Evolutionary conservation across 2,797 vertebrate genomes (phyloP), one percentile per base, ranked within the genome.

Genomic region (Esox lucius): DNA sequence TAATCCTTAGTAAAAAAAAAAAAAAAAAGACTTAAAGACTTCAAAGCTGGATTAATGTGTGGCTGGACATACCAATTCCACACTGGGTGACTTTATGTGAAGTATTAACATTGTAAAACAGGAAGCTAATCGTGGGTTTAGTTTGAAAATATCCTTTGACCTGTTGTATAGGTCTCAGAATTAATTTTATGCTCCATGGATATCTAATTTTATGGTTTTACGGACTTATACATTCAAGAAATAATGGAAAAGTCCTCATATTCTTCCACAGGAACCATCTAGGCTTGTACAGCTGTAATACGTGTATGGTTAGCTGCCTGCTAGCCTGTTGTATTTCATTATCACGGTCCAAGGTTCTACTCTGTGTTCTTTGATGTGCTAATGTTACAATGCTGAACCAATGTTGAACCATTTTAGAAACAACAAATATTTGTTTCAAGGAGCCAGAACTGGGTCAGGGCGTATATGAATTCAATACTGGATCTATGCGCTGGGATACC

Each of bases 161-260:
- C 91, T 92, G 90, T 91, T 85, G 78, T 81, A 78, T 87, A 87
- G 87, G 90, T 90, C 87, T 89, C 81, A 65, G 86, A 91, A 92
- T 92, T 90, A 86, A 93, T 93, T 90, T 91, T 90, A 90, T 90
- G 90, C 87, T 92, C 87, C 83, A 83, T 81, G 82, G 87, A 89
- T 89, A 90, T 92, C 88, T 91, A 85, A 92, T 92, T 92, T 92
- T 90, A 90, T 91, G 91, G 85, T 90, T 90, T 91, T 91, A 86
- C 75, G 84, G 89, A 88, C 81, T 88, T 87, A 87, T 79, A 89
- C 89, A 87, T 89, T 87, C 81, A 75, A 70, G 78, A 85, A 87
- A 90, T 89, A 92, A 92, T 89, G 86, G 85, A 89, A 90, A 88
- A 75, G 86, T 88, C 81, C 77, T 65, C 78, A 82, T 84, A 79